A percentile compares a stretch with the other conserved stretches of the same genome.
These are phyloP conservation scores for Grantiella picta DNA, from an alignment of 2,113 vertebrate species.

Conservation along the genomic window DNA sequence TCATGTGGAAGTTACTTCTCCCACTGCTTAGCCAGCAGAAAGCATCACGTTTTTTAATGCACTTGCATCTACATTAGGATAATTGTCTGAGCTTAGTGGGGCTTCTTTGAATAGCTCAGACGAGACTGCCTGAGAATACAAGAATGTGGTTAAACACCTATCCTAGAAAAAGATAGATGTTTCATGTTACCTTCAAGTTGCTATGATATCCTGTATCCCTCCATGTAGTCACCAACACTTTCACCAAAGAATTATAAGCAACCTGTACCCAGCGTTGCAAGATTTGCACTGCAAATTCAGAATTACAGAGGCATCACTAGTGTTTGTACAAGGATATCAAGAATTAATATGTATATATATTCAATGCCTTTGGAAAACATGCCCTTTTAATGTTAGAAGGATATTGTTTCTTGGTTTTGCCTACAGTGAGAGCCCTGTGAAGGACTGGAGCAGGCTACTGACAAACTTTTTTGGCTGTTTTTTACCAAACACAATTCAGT, in stretches of 20 bases:
- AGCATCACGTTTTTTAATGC: not conserved
- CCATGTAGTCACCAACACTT: not conserved
- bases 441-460: not conserved
- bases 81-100: not conserved
- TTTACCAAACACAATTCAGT: not conserved
- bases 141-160: not conserved
- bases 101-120: not conserved
- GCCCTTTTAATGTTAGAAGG: not conserved
- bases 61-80: not conserved
- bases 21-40: not conserved
- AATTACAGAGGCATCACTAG: not conserved
- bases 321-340: not conserved
- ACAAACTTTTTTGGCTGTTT: not conserved
- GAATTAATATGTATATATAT: not conserved
- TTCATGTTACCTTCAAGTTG: not conserved
- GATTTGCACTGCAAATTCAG: not conserved
- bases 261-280: not conserved
- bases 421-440: not conserved
- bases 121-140: not conserved
- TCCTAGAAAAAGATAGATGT: not conserved
- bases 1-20: not conserved
- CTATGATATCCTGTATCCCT: not conserved
- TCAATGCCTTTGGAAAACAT: not conserved
- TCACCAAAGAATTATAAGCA: not conserved
- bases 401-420: not conserved